Conservation (phyloP, 2,797 vertebrate genomes). For the Ammospiza maritima region DNA sequence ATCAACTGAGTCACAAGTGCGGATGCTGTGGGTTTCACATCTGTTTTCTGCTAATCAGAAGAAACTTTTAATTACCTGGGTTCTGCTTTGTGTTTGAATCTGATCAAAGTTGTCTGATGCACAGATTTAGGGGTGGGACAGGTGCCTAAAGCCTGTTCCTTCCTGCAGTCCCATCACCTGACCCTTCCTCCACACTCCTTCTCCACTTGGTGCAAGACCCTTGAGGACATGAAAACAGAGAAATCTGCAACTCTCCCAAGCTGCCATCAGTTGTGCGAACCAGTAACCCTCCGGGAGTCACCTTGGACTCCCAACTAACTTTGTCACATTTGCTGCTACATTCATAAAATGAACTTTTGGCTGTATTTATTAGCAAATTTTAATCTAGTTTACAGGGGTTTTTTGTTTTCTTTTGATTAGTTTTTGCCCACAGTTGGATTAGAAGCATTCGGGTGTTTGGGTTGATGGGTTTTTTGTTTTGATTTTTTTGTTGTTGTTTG, state of each 20-base stretch:
- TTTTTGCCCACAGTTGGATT: slow-evolving; percentile 69
- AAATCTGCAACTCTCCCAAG: slow-evolving; percentile 74
- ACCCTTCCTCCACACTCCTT: slow-evolving; percentile 66
- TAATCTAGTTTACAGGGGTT: slow-evolving; percentile 69
- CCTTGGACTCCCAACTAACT: slow-evolving; percentile 68
- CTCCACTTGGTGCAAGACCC: slow-evolving; percentile 75
- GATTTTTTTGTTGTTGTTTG: not conserved
- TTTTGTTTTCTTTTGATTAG: slow-evolving; percentile 55
- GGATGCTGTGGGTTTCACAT: slow-evolving; percentile 83
- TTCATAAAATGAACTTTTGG: slow-evolving; percentile 75
- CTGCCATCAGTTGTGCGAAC: slow-evolving; percentile 73
- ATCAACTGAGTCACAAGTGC: slow-evolving; percentile 44
- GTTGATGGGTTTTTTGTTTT: not conserved
- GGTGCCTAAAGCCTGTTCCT: slow-evolving; percentile 52
- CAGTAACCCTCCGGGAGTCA: slow-evolving; percentile 72
- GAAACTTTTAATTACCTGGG: slow-evolving; percentile 66
- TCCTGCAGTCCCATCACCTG: slow-evolving; percentile 25
- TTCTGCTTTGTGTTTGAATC: slow-evolving; percentile 70
- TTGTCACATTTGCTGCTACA: slow-evolving; percentile 81
- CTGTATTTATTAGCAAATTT: slow-evolving; percentile 77
- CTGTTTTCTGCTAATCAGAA: slow-evolving; percentile 78
- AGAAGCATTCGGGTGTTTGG: slow-evolving; percentile 52
- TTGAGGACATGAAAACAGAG: slow-evolving; percentile 73
- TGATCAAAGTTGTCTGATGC: slow-evolving; percentile 72
- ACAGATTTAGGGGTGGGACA: slow-evolving; percentile 54